Conservation (phyloP, 2,888 invertebrate genomes). For the Prosopocoilus inquinatus region DNA sequence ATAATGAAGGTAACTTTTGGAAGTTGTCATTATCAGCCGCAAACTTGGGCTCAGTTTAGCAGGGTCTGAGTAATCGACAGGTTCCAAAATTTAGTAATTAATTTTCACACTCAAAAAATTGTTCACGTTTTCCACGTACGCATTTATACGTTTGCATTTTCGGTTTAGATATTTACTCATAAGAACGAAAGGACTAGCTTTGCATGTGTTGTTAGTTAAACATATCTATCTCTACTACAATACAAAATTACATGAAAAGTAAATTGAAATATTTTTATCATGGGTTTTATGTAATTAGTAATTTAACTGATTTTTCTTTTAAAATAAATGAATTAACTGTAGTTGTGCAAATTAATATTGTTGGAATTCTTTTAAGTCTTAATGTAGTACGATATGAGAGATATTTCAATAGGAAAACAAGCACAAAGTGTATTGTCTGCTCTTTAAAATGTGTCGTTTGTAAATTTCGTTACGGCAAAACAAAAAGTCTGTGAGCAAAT, state of each 20-base stretch:
- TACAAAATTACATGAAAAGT: not conserved
- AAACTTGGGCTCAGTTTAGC: constrained; percentile 40
- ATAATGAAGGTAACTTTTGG: constrained; percentile 4
- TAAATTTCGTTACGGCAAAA: constrained; percentile 1
- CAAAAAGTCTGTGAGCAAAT: constrained; percentile 16
- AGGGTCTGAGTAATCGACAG: constrained; percentile 28
- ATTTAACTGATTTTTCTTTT: not conserved
- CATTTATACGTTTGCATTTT: no score
- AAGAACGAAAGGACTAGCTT: not conserved
- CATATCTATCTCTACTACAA: not conserved
- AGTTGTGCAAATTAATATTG: no score
- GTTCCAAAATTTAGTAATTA: constrained; percentile 7
- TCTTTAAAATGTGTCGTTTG: not conserved
- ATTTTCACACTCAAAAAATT: no score
- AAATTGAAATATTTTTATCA: not conserved
- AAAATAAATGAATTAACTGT: no score
- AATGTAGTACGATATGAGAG: not conserved
- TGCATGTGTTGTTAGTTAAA: no score
- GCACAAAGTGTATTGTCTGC: not conserved
- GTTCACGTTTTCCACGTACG: no score
- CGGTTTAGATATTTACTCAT: no score
- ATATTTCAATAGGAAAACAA: not conserved
- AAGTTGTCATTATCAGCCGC: constrained; percentile 25
- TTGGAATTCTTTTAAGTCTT: no score
- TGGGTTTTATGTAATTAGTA: not conserved